Evolutionary conservation across 2,113 vertebrate species (phyloP).

Genomic region (Zapornia atra): DNA sequence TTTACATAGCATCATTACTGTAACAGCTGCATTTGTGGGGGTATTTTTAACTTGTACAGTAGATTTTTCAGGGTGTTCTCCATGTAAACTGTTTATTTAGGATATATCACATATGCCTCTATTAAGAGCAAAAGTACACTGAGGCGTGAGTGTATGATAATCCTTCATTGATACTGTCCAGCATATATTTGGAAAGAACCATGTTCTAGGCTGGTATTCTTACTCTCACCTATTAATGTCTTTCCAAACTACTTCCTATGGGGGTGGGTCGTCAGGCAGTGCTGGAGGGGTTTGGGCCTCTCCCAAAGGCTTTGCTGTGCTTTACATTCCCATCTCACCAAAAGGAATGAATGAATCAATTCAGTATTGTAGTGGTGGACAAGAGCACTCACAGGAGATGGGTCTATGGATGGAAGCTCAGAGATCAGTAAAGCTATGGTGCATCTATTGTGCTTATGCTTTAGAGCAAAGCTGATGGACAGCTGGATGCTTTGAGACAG

Average conservation of each 20-base stretch:
- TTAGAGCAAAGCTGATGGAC: background rate
- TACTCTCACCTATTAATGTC: background rate
- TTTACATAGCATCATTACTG: background rate
- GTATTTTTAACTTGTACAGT: background rate
- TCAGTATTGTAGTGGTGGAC: background rate
- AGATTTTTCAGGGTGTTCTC: background rate
- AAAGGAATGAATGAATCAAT: background rate
- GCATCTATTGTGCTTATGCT: background rate
- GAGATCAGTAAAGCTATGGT: background rate
- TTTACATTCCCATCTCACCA: background rate
- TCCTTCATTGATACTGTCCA: background rate
- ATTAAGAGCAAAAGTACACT: background rate
- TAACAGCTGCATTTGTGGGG: background rate
- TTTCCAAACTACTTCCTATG: background rate
- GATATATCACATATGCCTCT: background rate
- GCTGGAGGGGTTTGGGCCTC: background rate
- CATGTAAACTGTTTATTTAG: background rate
- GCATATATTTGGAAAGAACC: background rate
- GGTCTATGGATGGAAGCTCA: background rate
- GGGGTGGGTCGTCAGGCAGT: accelerated
- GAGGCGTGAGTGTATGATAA: background rate
- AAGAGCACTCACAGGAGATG: background rate
- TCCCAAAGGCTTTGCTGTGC: background rate
- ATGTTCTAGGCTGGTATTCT: background rate
- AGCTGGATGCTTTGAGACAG: background rate